Evolutionary conservation across 1,140 invertebrate genomes (phyloP), one percentile per base, ranked within the genome.

Genomic region (Tribolium castaneum): DNA sequence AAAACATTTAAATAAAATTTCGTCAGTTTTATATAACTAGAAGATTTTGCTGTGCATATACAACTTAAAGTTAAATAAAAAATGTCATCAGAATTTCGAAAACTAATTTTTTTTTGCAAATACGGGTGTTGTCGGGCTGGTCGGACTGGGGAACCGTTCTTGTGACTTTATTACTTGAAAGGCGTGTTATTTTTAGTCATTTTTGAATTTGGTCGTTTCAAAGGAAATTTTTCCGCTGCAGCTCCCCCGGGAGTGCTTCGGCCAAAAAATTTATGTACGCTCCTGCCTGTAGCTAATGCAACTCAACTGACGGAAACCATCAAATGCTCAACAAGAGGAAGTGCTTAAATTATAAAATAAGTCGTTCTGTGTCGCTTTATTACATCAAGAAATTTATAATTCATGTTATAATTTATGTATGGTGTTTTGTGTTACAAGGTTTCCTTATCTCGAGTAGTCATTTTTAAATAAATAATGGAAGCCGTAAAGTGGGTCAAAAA

Each of bases 311-410:
- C 59, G 59, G 59, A 66, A 66, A 35, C 30, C 54, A 66, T 35
- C 25, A 34, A 66, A 66, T 66, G 59, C 30, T 34, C 30, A 66
- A 66, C 30, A 35, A 35, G 59, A 66, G 59, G 59, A 66, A 66
- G 59, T 30, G 59, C 35, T 59, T 66, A 66, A 66, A 66, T 66
- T 66, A 35, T 66, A 66, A 66, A 59, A 66, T 14, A 35, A 2
- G 59, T 66, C 30, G 25, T 22, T 45, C 25, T 45, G 39, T 45
- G 39, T 10, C n/a, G 39, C 39, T 45, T 45, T 45, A 45, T 45
- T 9, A 45, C 9, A 9, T 45, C 9, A 45, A 45, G 39, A 45
- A 45, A 45, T 45, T 45, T 45, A 45, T 45, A 45, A 45, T 45
- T 45, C 39, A 45, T 3, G 1, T 45, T 45, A 45, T 45, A 45